Conservation (phyloP, 2,888 invertebrate genomes). For the Pseudococcus longispinus region DNA sequence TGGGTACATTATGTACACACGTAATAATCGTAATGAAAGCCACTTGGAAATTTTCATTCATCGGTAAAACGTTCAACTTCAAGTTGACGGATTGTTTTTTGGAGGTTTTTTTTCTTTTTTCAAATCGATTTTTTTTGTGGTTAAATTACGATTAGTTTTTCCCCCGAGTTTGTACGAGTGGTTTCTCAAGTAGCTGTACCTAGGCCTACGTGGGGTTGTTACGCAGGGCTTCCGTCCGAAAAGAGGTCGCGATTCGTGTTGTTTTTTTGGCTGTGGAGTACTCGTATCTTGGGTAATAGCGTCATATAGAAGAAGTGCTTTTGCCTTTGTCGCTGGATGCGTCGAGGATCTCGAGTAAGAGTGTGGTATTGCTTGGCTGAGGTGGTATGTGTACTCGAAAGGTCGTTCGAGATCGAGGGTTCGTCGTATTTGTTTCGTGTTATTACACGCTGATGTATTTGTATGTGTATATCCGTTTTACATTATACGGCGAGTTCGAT, state of each 20-base stretch:
- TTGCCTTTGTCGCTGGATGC: not conserved
- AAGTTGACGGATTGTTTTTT: not conserved
- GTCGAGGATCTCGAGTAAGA: not conserved
- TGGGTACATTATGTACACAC: not conserved
- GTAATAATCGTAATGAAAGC: not conserved
- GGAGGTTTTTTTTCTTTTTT: not conserved
- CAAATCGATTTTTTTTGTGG: not conserved
- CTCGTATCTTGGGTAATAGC: not conserved
- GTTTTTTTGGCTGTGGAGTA: not conserved
- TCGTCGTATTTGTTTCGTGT: not conserved
- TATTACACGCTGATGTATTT: not conserved
- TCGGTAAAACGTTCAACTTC: not conserved
- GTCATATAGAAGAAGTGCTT: not conserved
- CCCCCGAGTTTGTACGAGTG: not conserved
- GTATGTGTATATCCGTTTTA: not conserved
- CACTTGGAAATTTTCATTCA: not conserved
- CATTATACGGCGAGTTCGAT: not conserved
- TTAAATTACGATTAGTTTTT: slow-evolving; percentile 11
- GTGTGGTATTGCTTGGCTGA: not conserved
- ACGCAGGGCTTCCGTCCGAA: not conserved
- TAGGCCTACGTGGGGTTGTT: no score
- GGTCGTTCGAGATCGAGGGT: not conserved
- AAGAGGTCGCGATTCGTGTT: not conserved
- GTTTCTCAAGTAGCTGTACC: not conserved
- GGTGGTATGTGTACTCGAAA: not conserved